phyloP scores from a whole-genome alignment of 2,888 invertebrate species.

The Palloptera scutellata region DNA sequence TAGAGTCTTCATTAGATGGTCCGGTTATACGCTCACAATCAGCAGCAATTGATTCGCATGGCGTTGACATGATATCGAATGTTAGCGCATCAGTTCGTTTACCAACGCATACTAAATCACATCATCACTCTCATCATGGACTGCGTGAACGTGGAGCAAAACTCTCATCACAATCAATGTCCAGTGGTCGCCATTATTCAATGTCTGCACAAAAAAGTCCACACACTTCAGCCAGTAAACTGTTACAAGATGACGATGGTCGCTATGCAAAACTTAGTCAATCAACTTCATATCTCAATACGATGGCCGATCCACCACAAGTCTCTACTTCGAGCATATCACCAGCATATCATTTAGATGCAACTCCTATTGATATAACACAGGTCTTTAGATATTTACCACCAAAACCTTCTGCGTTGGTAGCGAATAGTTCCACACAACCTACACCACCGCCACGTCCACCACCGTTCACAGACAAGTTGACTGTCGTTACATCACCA shows the following conservation, averaged over 20 bases:
- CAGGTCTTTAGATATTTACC: conserved; percentile 44
- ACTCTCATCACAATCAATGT: conserved; percentile 62
- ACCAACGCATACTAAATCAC: conserved; percentile 4
- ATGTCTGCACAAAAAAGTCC: conserved; percentile 39
- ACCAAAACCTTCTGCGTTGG: conserved; percentile 44
- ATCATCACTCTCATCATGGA: conserved; percentile 13
- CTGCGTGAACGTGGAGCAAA: conserved; percentile 50
- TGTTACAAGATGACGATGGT: conserved; percentile 48
- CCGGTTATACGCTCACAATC: conserved; percentile 48
- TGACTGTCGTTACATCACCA: neutral
- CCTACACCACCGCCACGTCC: conserved; percentile 49
- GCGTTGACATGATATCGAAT: neutral
- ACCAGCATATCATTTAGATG: conserved; percentile 45
- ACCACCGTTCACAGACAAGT: conserved; percentile 17
- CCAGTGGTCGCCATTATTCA: conserved; percentile 38
- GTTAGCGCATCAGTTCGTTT: conserved; percentile 1
- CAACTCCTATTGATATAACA: conserved; percentile 27
- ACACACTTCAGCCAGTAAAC: conserved; percentile 43
- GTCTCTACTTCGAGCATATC: conserved; percentile 44
- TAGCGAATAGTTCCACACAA: conserved; percentile 30
- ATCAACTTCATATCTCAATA: conserved; percentile 60
- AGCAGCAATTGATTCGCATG: too few relatives aligned
- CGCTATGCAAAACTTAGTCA: conserved; percentile 57
- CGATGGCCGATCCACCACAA: conserved; percentile 35
- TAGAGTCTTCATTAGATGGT: conserved; percentile 63